A percentile compares a stretch with the other conserved stretches of the same genome.
Evolutionary conservation across 2,888 invertebrate species (phyloP).

Genomic region (Timema podura): DNA sequence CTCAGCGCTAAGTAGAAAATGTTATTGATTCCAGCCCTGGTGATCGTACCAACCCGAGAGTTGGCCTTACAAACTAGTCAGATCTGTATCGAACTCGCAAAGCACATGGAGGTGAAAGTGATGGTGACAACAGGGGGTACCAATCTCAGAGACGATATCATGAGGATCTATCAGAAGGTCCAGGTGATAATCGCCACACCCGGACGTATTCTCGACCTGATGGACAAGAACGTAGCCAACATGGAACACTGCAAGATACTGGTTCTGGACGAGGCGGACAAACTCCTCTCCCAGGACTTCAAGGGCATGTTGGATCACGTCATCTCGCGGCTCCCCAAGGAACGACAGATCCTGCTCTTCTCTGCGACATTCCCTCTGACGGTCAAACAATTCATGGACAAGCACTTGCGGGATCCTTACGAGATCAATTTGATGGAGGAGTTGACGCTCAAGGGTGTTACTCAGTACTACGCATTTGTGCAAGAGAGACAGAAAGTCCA

Average conservation of each 20-base stretch:
- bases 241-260: constrained; percentile 95
- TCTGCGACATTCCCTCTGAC: constrained; percentile 99
- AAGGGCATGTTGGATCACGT: constrained; percentile 98
- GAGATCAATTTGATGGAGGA: constrained; percentile 99
- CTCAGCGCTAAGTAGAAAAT: too few relatives aligned
- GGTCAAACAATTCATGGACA: constrained; percentile 98
- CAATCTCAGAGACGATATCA: constrained; percentile 95
- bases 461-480: constrained; percentile 99
- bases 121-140: constrained; percentile 99
- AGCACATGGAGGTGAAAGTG: constrained; percentile 94
- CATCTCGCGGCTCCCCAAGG: constrained; percentile 85
- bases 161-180: constrained; percentile 98
- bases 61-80: constrained; percentile 98
- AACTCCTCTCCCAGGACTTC: constrained; percentile 97
- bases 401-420: constrained; percentile 95
- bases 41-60: constrained; percentile 98
- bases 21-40: constrained; percentile 76
- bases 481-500: constrained; percentile 99
- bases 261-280: constrained; percentile 98
- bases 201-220: constrained; percentile 97
- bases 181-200: constrained; percentile 99
- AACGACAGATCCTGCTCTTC: constrained; percentile 96
- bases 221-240: constrained; percentile 90
- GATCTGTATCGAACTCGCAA: constrained; percentile 97
- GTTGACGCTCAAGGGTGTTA: constrained; percentile 96